Conservation (phyloP, 2,113 vertebrate genomes). For the Mus musculus region GRCm39 chr13:42217001-42217500, state of each 20-base stretch:
- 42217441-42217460: background rate
- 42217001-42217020: slow-evolving; percentile 12
- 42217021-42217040: background rate
- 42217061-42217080: background rate
- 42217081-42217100: background rate
- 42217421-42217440: background rate
- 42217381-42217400: background rate
- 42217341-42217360: background rate
- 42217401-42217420: background rate
- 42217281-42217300: background rate
- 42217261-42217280: background rate
- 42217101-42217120: background rate
- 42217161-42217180: background rate
- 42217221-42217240: background rate
- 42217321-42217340: background rate
- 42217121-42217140: background rate
- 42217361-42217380: background rate
- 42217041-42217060: background rate
- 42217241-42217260: background rate
- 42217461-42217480: background rate
- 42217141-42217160: background rate
- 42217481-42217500: background rate
- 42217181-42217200: background rate
- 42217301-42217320: background rate
- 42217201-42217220: background rate